phyloP scores from a whole-genome alignment of 2,888 invertebrate genomes.

The Escarpia spicata region DNA sequence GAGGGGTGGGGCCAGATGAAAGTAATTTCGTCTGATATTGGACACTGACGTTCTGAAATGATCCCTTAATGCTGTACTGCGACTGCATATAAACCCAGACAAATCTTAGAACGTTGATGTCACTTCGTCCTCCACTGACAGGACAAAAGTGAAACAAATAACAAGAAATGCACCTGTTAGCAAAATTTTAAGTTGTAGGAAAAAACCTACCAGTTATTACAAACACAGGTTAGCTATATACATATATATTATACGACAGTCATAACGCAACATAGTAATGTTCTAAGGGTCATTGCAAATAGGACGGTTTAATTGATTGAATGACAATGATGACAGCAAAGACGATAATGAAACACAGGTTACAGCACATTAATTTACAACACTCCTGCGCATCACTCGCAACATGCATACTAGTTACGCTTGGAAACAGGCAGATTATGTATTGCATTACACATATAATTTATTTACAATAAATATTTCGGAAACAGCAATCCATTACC shows the following conservation, averaged over 20 bases:
- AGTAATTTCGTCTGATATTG: too few relatives aligned
- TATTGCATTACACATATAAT: neutral
- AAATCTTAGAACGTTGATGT: neutral
- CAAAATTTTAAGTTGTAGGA: slow-evolving; percentile 4
- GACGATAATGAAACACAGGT: neutral
- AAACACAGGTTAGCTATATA: neutral
- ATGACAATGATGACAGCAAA: neutral
- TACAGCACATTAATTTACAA: neutral
- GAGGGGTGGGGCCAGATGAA: too few relatives aligned
- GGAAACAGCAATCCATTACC: neutral
- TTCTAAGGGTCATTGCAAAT: neutral
- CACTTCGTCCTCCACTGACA: neutral
- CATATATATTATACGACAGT: neutral
- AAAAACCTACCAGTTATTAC: neutral
- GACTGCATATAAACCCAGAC: neutral
- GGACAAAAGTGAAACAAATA: neutral
- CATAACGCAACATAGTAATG: neutral
- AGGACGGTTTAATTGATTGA: neutral
- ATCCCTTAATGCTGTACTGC: neutral
- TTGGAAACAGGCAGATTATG: slow-evolving; percentile 4
- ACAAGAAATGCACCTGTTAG: neutral
- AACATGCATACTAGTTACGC: neutral
- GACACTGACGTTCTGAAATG: too few relatives aligned
- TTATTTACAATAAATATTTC: neutral
- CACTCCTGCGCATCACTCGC: neutral